Evolutionary conservation across 2,888 invertebrate species (phyloP).

Genomic region (Archaeoteleia sp.): DNA sequence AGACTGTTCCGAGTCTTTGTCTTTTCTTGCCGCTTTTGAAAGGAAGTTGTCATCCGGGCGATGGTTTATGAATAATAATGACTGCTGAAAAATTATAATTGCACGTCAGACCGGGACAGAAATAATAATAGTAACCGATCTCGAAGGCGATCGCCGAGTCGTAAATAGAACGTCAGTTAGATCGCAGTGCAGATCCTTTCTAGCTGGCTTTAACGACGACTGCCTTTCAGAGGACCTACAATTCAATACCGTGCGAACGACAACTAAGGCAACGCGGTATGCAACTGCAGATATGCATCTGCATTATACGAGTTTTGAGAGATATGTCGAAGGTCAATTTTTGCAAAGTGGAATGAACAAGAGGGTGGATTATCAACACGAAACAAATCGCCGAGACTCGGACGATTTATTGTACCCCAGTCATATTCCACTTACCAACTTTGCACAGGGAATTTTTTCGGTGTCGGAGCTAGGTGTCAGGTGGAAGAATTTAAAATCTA

Average conservation of each 20-base stretch:
- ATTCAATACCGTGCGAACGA: slow-evolving; percentile 16
- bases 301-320: neutral
- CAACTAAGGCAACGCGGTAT: neutral
- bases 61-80: slow-evolving; percentile 5
- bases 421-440: no score
- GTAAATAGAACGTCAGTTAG: slow-evolving; percentile 13
- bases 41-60: slow-evolving; percentile 23
- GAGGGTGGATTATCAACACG: no score
- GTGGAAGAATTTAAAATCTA: no score
- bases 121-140: slow-evolving; percentile 12
- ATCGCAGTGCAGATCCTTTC: slow-evolving; percentile 6
- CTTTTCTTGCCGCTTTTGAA: slow-evolving; percentile 22
- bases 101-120: slow-evolving; percentile 2
- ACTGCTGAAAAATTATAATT: slow-evolving; percentile 18
- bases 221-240: slow-evolving; percentile 10
- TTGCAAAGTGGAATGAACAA: no score
- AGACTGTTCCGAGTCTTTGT: slow-evolving; percentile 2
- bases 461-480: no score
- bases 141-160: neutral
- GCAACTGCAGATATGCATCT: slow-evolving; percentile 8
- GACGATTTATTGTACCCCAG: no score
- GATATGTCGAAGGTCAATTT: neutral
- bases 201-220: slow-evolving; percentile 4
- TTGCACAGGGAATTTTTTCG: no score
- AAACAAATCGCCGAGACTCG: no score